Base-by-base conservation (phyloP, 2,888 invertebrate species). In the Malthinus seriepunctatus region DNA sequence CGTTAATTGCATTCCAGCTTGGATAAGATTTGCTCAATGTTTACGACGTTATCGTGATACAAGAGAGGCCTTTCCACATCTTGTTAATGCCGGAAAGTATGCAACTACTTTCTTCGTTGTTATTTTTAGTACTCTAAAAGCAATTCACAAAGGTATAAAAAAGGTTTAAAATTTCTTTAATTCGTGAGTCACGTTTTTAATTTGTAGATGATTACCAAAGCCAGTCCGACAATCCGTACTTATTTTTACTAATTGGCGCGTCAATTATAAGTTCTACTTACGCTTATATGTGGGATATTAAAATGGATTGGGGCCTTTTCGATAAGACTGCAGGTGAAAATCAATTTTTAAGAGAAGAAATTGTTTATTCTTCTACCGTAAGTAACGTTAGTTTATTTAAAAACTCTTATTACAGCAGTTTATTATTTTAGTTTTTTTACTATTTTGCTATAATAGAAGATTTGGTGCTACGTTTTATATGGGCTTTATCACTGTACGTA, bases 291-390 rank as follows among this genome's bases (percentile, higher is more conserved):
- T 93, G 93, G 93, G 93, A 93, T 76, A 86, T 93, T 53, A 90
- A 89, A 79, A 91, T 93, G 90, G 93, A 93, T 82, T 93, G 93
- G 93, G 91, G 91, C 5, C 79, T 92, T 39, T 84, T 91, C 70
- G 92, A 91, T 76, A 83, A 85, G 62, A 84, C 85, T 65, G 85
- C 89, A 9, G 89, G 89, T n/a, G 89, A 90, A 76, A 88, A 91
- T 79, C 83, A 80, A 71, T 86, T 90, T 73, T 80, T 91, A 35
- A 78, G 91, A 55, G 91, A 91, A 75, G 91, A 91, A 81, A 87
- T 89, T 66, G 90, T 91, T 47, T 91, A 91, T 78, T 87, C 89
- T 15, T 86, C 87, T 59, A 86, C 86, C 73, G 90, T 89, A 78
- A 81, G 79, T 75, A 12, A 32, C n/a, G 14, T 38, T 10, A 4